Conservation (phyloP, 2,113 vertebrate species). For the Sinocyclocheilus rhinocerous region DNA sequence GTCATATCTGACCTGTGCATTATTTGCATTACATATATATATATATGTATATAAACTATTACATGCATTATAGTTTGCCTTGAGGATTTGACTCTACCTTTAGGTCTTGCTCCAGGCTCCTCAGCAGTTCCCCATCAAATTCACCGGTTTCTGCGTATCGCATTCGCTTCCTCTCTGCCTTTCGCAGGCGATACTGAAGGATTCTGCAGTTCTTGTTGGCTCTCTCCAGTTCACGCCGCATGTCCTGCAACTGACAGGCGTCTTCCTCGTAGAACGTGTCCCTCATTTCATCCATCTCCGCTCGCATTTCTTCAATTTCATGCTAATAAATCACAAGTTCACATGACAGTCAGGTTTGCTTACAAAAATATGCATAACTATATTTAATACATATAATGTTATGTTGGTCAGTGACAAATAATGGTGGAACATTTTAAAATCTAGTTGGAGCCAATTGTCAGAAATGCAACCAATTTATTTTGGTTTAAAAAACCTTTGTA, state of each 20-base stretch:
- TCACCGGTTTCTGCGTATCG: conserved; percentile 90
- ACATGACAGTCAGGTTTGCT: background rate
- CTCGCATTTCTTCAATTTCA: conserved; percentile 96
- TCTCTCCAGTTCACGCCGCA: conserved; percentile 95
- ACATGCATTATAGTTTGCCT: no score
- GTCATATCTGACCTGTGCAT: no score
- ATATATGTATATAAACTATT: no score
- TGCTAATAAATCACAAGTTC: conserved; percentile 68
- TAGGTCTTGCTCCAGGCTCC: no score
- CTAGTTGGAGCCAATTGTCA: no score
- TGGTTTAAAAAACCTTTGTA: no score
- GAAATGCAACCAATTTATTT: no score
- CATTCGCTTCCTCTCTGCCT: conserved; percentile 92
- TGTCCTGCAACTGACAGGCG: conserved; percentile 96
- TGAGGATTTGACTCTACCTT: no score
- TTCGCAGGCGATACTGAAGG: conserved; percentile 96
- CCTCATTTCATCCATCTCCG: conserved; percentile 98
- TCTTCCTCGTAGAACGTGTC: conserved; percentile 99
- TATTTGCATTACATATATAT: no score
- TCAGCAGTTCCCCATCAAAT: conserved; percentile 89
- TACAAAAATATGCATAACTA: background rate
- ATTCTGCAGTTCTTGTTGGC: conserved; percentile 99
- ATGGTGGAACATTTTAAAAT: background rate
- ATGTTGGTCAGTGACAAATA: background rate
- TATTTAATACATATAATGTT: background rate